These are phyloP conservation scores for Apodemia zela DNA, from an alignment of 2,888 invertebrate species.

Conservation along the genomic window DNA sequence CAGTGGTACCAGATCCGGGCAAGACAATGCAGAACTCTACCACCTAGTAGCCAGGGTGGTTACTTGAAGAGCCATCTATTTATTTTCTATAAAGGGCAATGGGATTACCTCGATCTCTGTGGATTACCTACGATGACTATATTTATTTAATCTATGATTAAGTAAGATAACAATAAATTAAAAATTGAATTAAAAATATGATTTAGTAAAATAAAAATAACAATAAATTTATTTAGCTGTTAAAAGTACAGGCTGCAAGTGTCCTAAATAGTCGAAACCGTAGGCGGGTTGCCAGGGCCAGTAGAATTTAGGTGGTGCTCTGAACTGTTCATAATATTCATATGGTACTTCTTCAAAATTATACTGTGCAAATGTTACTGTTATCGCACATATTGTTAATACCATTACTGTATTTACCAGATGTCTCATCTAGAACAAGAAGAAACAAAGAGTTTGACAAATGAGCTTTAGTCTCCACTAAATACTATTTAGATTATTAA, in stretches of 20 bases:
- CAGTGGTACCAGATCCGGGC: too few relatives aligned
- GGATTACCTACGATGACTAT: too few relatives aligned
- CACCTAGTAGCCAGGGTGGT: too few relatives aligned
- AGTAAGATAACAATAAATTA: too few relatives aligned
- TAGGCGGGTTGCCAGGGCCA: slow-evolving; percentile 61
- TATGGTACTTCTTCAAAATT: background rate
- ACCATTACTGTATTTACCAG: background rate
- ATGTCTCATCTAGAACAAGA: background rate
- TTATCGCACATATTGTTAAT: background rate
- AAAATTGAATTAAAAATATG: too few relatives aligned
- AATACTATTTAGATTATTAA: too few relatives aligned
- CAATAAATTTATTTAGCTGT: background rate
- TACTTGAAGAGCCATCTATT: too few relatives aligned
- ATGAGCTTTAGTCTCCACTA: too few relatives aligned
- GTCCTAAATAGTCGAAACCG: slow-evolving; percentile 38
- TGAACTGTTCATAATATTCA: slow-evolving; percentile 6
- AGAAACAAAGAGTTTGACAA: background rate
- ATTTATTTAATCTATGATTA: too few relatives aligned
- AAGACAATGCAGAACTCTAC: too few relatives aligned
- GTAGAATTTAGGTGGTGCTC: slow-evolving; percentile 26
- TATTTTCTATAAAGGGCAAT: too few relatives aligned
- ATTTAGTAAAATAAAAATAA: background rate
- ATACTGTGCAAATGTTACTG: background rate
- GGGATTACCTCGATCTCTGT: too few relatives aligned
- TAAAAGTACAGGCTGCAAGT: slow-evolving; percentile 46